These are phyloP conservation scores for Eurystomus glaucurus DNA, from an alignment of 2,797 vertebrate species.

Conservation along the genomic window DNA sequence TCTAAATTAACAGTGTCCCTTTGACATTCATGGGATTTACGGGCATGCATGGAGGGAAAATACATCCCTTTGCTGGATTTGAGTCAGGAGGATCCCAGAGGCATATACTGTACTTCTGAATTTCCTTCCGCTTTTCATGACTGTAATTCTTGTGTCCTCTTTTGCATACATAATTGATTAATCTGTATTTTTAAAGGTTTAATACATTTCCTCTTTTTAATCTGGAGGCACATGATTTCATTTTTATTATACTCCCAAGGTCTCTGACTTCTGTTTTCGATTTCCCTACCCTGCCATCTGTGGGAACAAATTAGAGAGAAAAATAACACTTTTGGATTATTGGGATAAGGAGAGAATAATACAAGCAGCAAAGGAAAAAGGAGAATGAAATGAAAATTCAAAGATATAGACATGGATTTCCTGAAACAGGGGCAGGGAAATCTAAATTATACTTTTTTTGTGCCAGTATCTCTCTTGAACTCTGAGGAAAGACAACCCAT, in stretches of 20 bases:
- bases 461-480: background rate
- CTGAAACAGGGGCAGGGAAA: constrained; percentile 17
- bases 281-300: constrained; percentile 35
- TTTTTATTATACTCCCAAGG: constrained; percentile 67
- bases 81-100: constrained; percentile 75
- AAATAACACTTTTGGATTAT: constrained; percentile 53
- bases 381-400: constrained; percentile 22
- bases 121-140: constrained; percentile 73
- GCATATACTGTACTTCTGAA: constrained; percentile 74
- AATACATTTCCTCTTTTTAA: constrained; percentile 65
- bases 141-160: constrained; percentile 74
- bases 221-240: constrained; percentile 60
- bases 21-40: constrained; percentile 81
- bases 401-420: background rate
- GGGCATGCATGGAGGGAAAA: constrained; percentile 54
- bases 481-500: background rate
- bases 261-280: constrained; percentile 66
- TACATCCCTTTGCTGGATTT: constrained; percentile 73
- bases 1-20: constrained; percentile 72
- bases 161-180: constrained; percentile 82
- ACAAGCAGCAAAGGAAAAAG: constrained; percentile 2
- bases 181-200: constrained; percentile 79
- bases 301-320: constrained; percentile 48
- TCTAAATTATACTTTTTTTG: constrained; percentile 30
- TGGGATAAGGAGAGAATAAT: constrained; percentile 46